phyloP scores from a whole-genome alignment of 2,888 invertebrate genomes.

The Teinopalpus imperialis region DNA sequence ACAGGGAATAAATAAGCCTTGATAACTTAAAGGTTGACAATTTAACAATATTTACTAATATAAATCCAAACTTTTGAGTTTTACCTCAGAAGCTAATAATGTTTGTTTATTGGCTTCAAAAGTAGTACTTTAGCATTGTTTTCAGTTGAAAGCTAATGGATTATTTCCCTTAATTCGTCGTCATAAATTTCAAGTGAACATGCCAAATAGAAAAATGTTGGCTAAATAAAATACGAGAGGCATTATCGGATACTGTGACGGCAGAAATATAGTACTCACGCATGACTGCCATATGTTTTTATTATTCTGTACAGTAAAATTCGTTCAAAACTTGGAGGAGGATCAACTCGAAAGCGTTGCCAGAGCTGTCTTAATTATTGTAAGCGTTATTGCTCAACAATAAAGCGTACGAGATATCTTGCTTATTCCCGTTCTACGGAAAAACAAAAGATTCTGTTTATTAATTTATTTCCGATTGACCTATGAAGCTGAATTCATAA shows the following conservation, averaged over 20 bases:
- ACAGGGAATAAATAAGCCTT: conserved; percentile 66
- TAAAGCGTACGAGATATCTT: conserved; percentile 37
- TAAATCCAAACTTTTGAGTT: conserved; percentile 63
- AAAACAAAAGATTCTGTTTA: too few species aligned
- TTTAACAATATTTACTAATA: conserved; percentile 46
- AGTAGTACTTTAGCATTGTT: conserved; percentile 38
- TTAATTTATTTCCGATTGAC: too few species aligned
- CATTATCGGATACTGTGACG: conserved; percentile 49
- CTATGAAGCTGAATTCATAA: too few species aligned
- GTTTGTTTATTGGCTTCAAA: conserved; percentile 21
- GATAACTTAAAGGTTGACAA: conserved; percentile 27
- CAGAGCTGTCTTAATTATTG: conserved; percentile 55
- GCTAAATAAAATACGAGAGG: conserved; percentile 46
- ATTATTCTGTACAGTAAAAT: conserved; percentile 64
- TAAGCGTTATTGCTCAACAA: conserved; percentile 53
- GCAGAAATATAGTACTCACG: conserved; percentile 45
- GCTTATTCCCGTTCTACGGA: neutral
- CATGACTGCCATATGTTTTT: conserved; percentile 41
- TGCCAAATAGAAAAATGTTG: conserved; percentile 46
- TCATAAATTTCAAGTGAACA: conserved; percentile 49
- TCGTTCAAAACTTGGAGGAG: conserved; percentile 68
- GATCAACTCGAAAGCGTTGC: conserved; percentile 57
- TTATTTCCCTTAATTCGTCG: conserved; percentile 47
- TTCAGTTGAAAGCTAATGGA: conserved; percentile 48
- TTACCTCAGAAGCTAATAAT: conserved; percentile 34